phyloP scores from a whole-genome alignment of 2,113 vertebrate species.

The Scartelaos histophorus region DNA sequence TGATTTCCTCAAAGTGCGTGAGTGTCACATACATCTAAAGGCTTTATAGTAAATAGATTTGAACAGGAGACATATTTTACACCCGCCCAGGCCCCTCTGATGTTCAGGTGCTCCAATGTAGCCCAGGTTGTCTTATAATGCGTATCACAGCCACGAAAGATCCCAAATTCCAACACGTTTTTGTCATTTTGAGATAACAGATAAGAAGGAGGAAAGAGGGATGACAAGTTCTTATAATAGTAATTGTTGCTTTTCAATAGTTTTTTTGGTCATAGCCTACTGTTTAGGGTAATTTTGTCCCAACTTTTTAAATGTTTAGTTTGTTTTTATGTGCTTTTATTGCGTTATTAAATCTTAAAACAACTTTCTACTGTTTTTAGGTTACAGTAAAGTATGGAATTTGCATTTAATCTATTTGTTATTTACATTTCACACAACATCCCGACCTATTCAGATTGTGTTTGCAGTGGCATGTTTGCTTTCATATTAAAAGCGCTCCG shows the following conservation, averaged over 20 bases:
- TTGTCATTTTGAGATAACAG: neutral
- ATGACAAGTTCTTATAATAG: neutral
- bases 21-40: constrained; percentile 64
- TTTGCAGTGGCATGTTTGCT: constrained; percentile 38
- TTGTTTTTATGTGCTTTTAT: neutral
- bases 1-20: constrained; percentile 64
- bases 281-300: neutral
- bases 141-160: constrained; percentile 47
- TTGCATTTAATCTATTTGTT: constrained; percentile 22
- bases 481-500: constrained; percentile 44
- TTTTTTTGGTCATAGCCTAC: neutral
- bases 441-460: constrained; percentile 9
- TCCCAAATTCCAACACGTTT: constrained; percentile 1
- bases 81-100: constrained; percentile 54
- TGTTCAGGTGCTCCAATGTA: constrained; percentile 66
- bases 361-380: neutral
- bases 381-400: neutral
- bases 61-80: constrained; percentile 73
- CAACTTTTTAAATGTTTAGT: neutral
- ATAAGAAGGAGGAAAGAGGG: neutral
- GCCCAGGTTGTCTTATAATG: constrained; percentile 65
- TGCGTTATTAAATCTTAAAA: neutral
- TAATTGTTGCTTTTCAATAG: neutral
- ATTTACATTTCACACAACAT: constrained; percentile 17
- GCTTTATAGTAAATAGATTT: constrained; percentile 67